Evolutionary conservation across 1,140 invertebrate genomes (phyloP).

Genomic region (Macrocentrus cingulum): DNA sequence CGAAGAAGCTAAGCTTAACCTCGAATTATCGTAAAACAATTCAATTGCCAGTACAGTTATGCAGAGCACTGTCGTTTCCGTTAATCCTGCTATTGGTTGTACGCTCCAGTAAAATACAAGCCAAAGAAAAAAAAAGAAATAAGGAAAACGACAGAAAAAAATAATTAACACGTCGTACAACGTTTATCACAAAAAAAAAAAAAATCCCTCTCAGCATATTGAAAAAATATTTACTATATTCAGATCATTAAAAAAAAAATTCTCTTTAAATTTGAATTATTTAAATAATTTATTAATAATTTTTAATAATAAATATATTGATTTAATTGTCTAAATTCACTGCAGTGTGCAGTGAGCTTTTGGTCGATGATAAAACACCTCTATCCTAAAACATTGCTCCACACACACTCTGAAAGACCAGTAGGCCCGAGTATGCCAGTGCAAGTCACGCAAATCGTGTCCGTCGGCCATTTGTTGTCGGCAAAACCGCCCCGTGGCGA

Average conservation of each 20-base stretch:
- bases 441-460: conserved; percentile 22
- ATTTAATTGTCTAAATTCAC: conserved; percentile 1
- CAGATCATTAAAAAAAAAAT: no score
- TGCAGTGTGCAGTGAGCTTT: not conserved
- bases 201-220: no score
- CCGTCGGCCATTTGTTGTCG: conserved; percentile 21
- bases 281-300: no score
- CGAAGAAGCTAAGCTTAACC: conserved; percentile 18
- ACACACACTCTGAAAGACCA: not conserved
- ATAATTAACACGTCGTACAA: not conserved
- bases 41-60: conserved; percentile 29
- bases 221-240: no score
- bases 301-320: no score
- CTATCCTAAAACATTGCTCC: conserved; percentile 19
- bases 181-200: no score
- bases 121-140: conserved; percentile 14
- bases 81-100: conserved; percentile 39
- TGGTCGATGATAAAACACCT: conserved; percentile 1
- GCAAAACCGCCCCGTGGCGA: conserved; percentile 15
- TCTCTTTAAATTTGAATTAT: no score
- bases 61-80: conserved; percentile 25
- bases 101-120: conserved; percentile 24
- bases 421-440: conserved; percentile 3
- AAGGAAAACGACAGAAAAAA: conserved; percentile 20
- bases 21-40: conserved; percentile 31